phyloP scores from a whole-genome alignment of 2,113 vertebrate species.

The Columba janthina region DNA sequence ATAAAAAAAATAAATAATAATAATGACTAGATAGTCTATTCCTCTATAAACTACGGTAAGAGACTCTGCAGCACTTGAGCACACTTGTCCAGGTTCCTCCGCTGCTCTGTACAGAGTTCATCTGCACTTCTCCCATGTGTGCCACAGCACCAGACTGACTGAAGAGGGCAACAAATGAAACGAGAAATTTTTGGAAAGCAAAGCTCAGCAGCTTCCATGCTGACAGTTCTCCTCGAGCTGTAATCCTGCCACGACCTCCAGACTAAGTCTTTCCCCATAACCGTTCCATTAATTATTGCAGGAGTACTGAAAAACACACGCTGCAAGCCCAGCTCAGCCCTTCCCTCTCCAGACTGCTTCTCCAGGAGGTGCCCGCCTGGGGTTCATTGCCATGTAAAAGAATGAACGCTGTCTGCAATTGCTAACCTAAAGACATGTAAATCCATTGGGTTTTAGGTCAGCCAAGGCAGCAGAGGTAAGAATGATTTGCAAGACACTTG shows the following conservation, averaged over 20 bases:
- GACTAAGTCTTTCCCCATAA: fast-evolving
- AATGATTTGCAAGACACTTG: too few species aligned
- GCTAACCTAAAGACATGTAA: too few species aligned
- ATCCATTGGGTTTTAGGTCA: too few species aligned
- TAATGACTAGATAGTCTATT: fast-evolving
- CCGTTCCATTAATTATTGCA: fast-evolving
- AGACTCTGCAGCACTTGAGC: neutral
- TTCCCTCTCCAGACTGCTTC: neutral
- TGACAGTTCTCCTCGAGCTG: fast-evolving
- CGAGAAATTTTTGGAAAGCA: fast-evolving
- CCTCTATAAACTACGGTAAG: fast-evolving
- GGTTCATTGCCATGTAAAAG: too few species aligned
- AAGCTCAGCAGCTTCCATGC: neutral
- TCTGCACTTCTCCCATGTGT: neutral
- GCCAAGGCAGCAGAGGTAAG: too few species aligned
- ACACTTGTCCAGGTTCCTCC: fast-evolving
- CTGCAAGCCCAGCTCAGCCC: fast-evolving
- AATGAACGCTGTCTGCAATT: too few species aligned
- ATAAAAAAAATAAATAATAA: fast-evolving
- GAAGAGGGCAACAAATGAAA: neutral
- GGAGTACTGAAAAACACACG: fast-evolving
- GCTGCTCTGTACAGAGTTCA: fast-evolving
- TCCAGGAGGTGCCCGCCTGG: fast-evolving
- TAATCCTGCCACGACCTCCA: neutral
- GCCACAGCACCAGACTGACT: fast-evolving